Evolutionary conservation across 1,140 invertebrate genomes (phyloP), one percentile per base, ranked within the genome.

Genomic region (Dreissena polymorpha): DNA sequence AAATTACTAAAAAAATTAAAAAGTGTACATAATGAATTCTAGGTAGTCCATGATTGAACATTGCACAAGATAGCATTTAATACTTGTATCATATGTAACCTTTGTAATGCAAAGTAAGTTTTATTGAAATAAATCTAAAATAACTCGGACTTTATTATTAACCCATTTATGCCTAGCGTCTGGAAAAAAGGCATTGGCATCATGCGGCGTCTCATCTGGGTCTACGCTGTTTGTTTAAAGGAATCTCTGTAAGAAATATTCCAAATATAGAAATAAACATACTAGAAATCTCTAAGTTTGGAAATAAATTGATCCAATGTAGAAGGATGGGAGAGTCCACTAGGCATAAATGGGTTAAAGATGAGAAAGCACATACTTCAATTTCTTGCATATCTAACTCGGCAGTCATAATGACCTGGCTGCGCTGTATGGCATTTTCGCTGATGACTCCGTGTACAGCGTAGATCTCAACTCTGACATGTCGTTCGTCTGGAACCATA

Each of bases 391-490:
- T n/a, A n/a, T n/a, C n/a, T n/a, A n/a, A n/a, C n/a, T n/a, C n/a
- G 53, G 63, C 92, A 97, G 97, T 71, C 97, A 97, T 93, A 98
- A 97, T 92, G 97, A 97, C 93, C 94, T 97, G 89, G 96, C 97
- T 60, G 97, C 96, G 95, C 96, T 97, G 90, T 95, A 97, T 83
- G 94, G 96, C 84, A 96, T 96, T 89, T 96, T 96, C 91, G 95
- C 96, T 79, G 95, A 97, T 92, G 97, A 97, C 93, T 95, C 96
- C 92, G 94, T 98, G 64, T 95, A 95, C 65, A 94, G 95, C 77
- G 95, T 97, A 53, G 96, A 97, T 92, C 94, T 98, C 78, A 96
- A 95, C 88, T 94, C 95, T 71, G 95, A 97, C 89, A 94, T 98
- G 51, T 95, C 57, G 7, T 64, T 94, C 94, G 85, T 96, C 95